A percentile compares a stretch with the other conserved stretches of the same genome.
Conservation (phyloP, 2,797 vertebrate genomes). For the Sebastes hopkinsi region DNA sequence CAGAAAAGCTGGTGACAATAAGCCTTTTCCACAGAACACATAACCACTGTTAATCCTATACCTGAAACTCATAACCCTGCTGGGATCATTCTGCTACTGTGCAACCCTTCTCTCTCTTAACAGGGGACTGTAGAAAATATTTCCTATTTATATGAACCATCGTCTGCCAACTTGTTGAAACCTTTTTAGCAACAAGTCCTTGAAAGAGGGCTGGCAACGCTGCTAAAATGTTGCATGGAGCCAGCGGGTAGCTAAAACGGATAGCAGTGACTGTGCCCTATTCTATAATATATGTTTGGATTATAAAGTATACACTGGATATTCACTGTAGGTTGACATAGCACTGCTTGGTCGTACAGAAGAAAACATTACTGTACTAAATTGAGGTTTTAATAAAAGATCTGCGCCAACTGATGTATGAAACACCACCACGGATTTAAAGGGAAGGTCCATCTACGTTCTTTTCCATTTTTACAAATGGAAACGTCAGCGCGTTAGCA, state of each 20-base stretch:
- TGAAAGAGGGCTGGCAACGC: conserved; percentile 8
- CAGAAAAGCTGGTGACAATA: neutral
- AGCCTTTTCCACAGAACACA: neutral
- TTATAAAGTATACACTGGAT: neutral
- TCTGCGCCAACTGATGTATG: neutral
- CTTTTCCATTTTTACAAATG: no score
- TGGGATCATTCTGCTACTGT: neutral
- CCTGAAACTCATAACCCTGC: neutral
- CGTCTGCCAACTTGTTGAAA: conserved; percentile 14
- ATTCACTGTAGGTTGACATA: neutral
- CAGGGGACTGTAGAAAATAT: conserved; percentile 8
- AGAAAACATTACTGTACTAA: neutral
- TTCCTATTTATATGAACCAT: conserved; percentile 43
- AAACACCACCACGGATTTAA: neutral
- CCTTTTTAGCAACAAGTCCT: conserved; percentile 34
- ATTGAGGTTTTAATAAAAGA: neutral
- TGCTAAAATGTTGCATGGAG: conserved; percentile 2
- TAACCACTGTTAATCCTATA: neutral
- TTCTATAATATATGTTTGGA: neutral
- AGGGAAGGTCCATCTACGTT: neutral
- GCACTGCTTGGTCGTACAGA: neutral
- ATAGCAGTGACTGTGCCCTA: neutral
- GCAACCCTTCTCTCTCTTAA: neutral
- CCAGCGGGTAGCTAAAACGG: neutral
- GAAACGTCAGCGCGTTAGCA: no score